Conservation (phyloP, 2,113 vertebrate genomes). For the Apteryx mantelli region DNA sequence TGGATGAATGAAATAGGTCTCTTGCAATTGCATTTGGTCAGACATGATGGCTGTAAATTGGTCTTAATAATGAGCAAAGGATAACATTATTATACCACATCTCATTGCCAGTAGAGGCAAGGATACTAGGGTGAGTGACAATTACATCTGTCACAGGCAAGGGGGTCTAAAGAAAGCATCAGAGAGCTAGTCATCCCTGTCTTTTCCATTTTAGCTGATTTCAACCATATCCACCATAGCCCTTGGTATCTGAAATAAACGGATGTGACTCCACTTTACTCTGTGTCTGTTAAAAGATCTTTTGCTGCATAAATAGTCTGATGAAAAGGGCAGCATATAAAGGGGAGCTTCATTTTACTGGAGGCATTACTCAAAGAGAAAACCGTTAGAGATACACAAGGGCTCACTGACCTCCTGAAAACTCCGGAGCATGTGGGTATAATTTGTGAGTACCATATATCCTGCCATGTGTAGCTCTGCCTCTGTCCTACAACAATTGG, state of each 20-base stretch:
- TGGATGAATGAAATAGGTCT: not conserved
- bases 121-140: not conserved
- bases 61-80: not conserved
- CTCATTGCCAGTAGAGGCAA: not conserved
- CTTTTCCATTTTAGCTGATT: not conserved
- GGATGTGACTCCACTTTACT: not conserved
- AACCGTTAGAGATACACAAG: not conserved
- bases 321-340: not conserved
- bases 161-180: not conserved
- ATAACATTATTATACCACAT: not conserved
- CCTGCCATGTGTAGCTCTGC: too few relatives aligned
- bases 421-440: fast-evolving
- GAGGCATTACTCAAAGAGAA: not conserved
- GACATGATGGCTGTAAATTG: not conserved
- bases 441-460: not conserved
- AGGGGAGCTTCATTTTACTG: not conserved
- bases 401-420: too few relatives aligned
- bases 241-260: not conserved
- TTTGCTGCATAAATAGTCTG: not conserved
- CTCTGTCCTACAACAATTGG: not conserved
- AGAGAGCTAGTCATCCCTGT: not conserved
- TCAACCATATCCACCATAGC: not conserved
- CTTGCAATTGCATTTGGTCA: not conserved
- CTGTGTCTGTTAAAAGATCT: not conserved
- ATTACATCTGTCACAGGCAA: not conserved